phyloP scores from a whole-genome alignment of 2,888 invertebrate species.

The Plusia festucae region DNA sequence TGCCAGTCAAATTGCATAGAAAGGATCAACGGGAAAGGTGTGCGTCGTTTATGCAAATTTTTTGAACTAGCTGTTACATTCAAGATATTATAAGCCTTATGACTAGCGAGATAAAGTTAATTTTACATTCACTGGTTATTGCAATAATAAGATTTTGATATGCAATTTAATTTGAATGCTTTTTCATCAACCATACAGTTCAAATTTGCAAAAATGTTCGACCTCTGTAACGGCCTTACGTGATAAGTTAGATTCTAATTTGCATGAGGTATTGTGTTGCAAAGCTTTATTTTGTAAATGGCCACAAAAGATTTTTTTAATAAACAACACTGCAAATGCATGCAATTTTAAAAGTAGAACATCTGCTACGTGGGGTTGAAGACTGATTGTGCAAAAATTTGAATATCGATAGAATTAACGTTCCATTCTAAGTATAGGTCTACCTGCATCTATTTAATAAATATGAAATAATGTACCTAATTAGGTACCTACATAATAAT shows the following conservation, averaged over 20 bases:
- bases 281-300: constrained; percentile 85
- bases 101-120: constrained; percentile 40
- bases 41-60: constrained; percentile 86
- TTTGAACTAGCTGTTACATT: constrained; percentile 55
- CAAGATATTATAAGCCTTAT: constrained; percentile 60
- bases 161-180: constrained; percentile 66
- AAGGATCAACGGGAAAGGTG: constrained; percentile 86
- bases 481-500: no score
- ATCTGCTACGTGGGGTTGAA: constrained; percentile 78
- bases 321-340: constrained; percentile 84
- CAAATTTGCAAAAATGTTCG: constrained; percentile 57
- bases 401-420: constrained; percentile 59
- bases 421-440: constrained; percentile 28
- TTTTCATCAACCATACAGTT: constrained; percentile 62
- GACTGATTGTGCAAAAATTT: constrained; percentile 58
- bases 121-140: constrained; percentile 7
- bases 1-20: constrained; percentile 87
- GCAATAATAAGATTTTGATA: constrained; percentile 74
- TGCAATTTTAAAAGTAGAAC: constrained; percentile 82
- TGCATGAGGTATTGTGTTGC: constrained; percentile 87
- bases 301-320: constrained; percentile 88
- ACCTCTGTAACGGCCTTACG: constrained; percentile 60
- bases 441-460: constrained; percentile 48
- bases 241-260: constrained; percentile 77
- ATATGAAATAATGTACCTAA: constrained; percentile 38